Percentiles rank a stretch among this genome's conserved stretches.
Evolutionary conservation across 2,113 vertebrate species (phyloP).

Genomic region (Leptobrachium leishanense): DNA sequence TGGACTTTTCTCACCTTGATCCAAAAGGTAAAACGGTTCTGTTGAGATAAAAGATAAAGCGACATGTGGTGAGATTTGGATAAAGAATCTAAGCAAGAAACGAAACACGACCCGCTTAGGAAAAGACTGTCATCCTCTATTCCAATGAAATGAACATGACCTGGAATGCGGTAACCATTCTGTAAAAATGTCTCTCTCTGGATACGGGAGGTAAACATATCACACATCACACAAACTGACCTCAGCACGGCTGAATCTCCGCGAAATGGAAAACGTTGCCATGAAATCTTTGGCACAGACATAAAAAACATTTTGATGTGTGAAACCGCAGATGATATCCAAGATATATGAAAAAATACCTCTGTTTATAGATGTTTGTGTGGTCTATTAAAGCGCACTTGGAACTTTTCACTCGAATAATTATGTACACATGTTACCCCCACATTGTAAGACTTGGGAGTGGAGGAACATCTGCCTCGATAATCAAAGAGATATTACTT

Average conservation of each 20-base stretch:
- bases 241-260: not conserved
- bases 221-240: not conserved
- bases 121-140: too few species aligned
- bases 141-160: too few species aligned
- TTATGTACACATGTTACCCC: conserved; percentile 33
- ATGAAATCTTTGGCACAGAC: not conserved
- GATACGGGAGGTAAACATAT: not conserved
- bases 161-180: too few species aligned
- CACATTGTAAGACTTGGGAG: conserved; percentile 14
- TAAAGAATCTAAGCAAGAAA: too few species aligned
- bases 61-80: too few species aligned
- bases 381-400: conserved; percentile 21
- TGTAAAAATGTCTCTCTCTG: not conserved
- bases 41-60: too few species aligned
- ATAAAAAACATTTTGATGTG: conserved; percentile 22
- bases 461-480: conserved; percentile 13
- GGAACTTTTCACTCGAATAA: conserved; percentile 13
- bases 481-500: conserved; percentile 12
- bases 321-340: not conserved
- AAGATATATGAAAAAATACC: not conserved
- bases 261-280: not conserved
- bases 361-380: conserved; percentile 13
- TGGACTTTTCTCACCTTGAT: too few species aligned
- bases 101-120: too few species aligned
- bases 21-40: too few species aligned